Conservation (phyloP, 1,140 invertebrate genomes). For the Aporrectodea caliginosa region DNA sequence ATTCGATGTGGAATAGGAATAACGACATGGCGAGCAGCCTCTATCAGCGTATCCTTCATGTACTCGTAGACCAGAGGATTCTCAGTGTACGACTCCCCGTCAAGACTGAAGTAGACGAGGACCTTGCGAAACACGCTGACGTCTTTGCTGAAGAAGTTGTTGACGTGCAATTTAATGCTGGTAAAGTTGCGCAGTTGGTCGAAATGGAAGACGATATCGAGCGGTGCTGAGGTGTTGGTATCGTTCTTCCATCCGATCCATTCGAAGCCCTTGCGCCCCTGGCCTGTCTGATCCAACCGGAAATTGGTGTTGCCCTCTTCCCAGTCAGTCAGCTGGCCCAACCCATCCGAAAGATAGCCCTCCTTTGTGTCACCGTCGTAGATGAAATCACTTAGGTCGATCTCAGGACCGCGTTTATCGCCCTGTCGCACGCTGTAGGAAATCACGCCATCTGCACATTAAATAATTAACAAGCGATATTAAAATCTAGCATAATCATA, state of each 20-base stretch:
- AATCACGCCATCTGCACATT: slow-evolving; percentile 71
- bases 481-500: too few species aligned
- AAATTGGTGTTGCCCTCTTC: slow-evolving; percentile 71
- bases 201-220: slow-evolving; percentile 71
- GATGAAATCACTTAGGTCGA: slow-evolving; percentile 82
- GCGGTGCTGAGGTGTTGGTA: slow-evolving; percentile 41
- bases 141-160: slow-evolving; percentile 67
- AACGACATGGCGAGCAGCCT: slow-evolving; percentile 54
- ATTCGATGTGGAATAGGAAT: not conserved
- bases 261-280: slow-evolving; percentile 65
- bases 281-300: slow-evolving; percentile 66
- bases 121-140: slow-evolving; percentile 64
- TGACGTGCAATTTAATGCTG: slow-evolving; percentile 68
- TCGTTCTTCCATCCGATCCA: slow-evolving; percentile 79
- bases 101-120: slow-evolving; percentile 75
- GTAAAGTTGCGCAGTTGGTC: slow-evolving; percentile 81
- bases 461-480: too few species aligned
- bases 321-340: slow-evolving; percentile 85
- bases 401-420: slow-evolving; percentile 66
- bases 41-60: slow-evolving; percentile 76
- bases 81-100: slow-evolving; percentile 61
- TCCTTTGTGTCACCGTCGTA: slow-evolving; percentile 70
- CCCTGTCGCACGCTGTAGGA: slow-evolving; percentile 81
- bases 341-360: slow-evolving; percentile 64
- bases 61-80: slow-evolving; percentile 66